Conservation (phyloP, 2,888 invertebrate genomes). For the Schizaphis graminum region DNA sequence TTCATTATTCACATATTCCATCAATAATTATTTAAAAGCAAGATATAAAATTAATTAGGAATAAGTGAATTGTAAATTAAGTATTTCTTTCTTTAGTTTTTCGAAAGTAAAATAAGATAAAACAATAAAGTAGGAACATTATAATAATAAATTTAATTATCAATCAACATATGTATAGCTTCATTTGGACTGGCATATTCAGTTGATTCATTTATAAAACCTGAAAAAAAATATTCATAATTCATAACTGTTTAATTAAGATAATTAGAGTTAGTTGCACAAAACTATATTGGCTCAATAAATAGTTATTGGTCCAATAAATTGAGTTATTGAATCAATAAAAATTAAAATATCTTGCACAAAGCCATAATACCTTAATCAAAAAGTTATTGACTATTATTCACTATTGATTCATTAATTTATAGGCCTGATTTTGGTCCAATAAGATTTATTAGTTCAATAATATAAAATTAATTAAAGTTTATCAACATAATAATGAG, state of each 20-base stretch:
- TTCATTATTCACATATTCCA: conserved; percentile 29
- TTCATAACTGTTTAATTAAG: neutral
- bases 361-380: too few relatives aligned
- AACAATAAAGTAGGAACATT: conserved; percentile 52
- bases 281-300: too few relatives aligned
- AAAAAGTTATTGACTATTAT: too few relatives aligned
- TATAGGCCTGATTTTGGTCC: too few relatives aligned
- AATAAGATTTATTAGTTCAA: too few relatives aligned
- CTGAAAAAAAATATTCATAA: conserved; percentile 69
- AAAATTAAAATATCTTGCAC: too few relatives aligned
- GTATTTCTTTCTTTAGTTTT: conserved; percentile 10
- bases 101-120: neutral
- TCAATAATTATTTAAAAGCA: neutral
- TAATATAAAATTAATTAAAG: too few relatives aligned
- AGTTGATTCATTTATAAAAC: conserved; percentile 72
- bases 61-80: conserved; percentile 16
- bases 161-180: conserved; percentile 78
- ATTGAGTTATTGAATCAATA: too few relatives aligned
- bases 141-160: conserved; percentile 66
- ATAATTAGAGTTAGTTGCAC: too few relatives aligned
- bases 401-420: too few relatives aligned
- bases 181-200: conserved; percentile 79
- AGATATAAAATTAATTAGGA: neutral
- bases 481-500: too few relatives aligned
- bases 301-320: too few relatives aligned